Evolutionary conservation across 2,888 invertebrate genomes (phyloP), one percentile per base, ranked within the genome.

Genomic region (Pharmacophagus antenor): DNA sequence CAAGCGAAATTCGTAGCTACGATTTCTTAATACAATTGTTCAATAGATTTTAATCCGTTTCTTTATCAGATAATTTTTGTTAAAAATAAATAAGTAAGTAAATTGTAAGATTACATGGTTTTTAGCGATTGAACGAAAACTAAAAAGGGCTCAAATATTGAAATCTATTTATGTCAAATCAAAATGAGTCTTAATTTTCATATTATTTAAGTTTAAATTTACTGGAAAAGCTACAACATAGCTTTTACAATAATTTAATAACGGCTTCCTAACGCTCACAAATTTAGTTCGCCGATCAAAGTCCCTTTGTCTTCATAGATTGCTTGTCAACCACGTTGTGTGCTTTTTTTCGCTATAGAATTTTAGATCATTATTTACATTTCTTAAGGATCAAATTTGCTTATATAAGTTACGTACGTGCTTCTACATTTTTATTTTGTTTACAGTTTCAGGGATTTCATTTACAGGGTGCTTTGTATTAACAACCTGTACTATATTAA

Each of bases 301-400:
- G 44, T 51, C 48, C 15, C 58, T 54, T 59, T 59, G 58, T 59
- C 48, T 52, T 31, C 54, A 59, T 54, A 54, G 54, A 59, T 59
- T 59, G 58, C 58, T 54, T 54, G 48, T 59, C 58, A 49, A 41
- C 42, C 21, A 21, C 27, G 41, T 27, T 42, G 42, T 54, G 42
- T 3, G 21, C 47, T 17, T 48, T 54, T 54, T 49, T 54, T 54
- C n/a, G 51, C 22, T 41, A 25, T 41, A 49, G 4, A 51, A 58
- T 18, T 58, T 51, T 47, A 47, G n/a, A 21, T 51, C 31, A 31
- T 31, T 46, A 47, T 37, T 51, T 48, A 46, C 17, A 21, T 20
- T 22, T 23, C 2, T 31, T 31, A 31, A 31, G 10, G 10, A 12
- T 15, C 31, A n/a, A n/a, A n/a, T n/a, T n/a, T n/a, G n/a, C n/a